A percentile compares a stretch with the other conserved stretches of the same genome.
Conservation (phyloP, 1,140 invertebrate species). For the Zaprionus tsacasi region DNA sequence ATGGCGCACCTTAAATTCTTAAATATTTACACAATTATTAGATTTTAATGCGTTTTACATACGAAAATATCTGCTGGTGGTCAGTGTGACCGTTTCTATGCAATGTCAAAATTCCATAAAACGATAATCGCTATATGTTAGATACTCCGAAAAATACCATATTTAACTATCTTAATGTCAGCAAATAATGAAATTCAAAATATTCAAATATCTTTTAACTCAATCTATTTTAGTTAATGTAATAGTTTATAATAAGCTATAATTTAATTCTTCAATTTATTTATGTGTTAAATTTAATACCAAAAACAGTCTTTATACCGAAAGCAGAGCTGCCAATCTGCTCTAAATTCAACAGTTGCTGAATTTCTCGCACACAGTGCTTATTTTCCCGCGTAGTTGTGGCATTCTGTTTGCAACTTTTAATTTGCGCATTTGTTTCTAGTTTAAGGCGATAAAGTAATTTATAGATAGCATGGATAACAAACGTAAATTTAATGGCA, state of each 20-base stretch:
- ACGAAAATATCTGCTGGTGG: conserved; percentile 53
- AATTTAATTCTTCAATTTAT: neutral
- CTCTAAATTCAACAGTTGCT: conserved; percentile 23
- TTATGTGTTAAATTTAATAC: neutral
- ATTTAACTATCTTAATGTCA: neutral
- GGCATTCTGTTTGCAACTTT: conserved; percentile 56
- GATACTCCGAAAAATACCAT: neutral
- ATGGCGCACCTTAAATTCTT: conserved; percentile 20
- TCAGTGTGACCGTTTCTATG: conserved; percentile 33
- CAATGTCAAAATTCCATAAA: conserved; percentile 20
- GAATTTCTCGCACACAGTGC: neutral
- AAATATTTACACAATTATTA: conserved; percentile 44
- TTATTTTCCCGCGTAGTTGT: conserved; percentile 40
- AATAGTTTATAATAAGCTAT: neutral
- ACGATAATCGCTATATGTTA: neutral
- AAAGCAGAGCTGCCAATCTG: conserved; percentile 20
- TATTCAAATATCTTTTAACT: neutral
- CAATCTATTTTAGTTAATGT: neutral
- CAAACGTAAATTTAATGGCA: conserved; percentile 64
- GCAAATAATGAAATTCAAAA: neutral
- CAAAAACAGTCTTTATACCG: neutral
- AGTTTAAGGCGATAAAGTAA: conserved; percentile 3
- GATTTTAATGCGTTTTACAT: conserved; percentile 72
- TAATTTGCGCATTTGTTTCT: conserved; percentile 22
- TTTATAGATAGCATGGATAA: conserved; percentile 50